Evolutionary conservation across 2,113 vertebrate species (phyloP), one percentile per base, ranked within the genome.

Genomic region (Megalops atlanticus): DNA sequence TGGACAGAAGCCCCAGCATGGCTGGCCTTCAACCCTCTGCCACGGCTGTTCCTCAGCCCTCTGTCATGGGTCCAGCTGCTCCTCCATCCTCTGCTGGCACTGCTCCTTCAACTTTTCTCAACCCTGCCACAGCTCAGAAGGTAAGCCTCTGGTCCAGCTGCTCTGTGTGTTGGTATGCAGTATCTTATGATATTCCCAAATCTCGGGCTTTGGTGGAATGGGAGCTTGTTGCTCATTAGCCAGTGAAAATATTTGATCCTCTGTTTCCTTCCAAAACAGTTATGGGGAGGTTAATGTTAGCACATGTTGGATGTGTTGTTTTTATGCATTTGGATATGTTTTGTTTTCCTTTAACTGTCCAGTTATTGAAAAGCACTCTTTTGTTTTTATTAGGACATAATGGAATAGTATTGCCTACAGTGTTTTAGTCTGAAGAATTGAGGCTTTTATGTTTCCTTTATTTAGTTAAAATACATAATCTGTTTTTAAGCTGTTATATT

Each of bases 41-140:
- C 12, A 40, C 49, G 27, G 73, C 39, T 77, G 74, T 36, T 49
- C 12, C 72, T 35, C 71, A 84, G 49, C 40, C 40, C 4, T 38
- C 18, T 81, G 38, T 47, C 78, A 68, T 72, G 41, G 77, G 4
- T 39, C 36, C 79, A 74, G 72, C 43, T 69, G 49, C 40, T 33
- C 16, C 58, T 77, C 33, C 7, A 2, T 54, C n/a, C 33, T 41
- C 69, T 49, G 41, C 47, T 54, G 75, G 81, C 52, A 64, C 49
- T 39, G 76, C 36, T 40, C 58, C 78, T 1, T 54, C 69, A 40
- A 49, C 79, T 15, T 70, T 49, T 45, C 16, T 58, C 27, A 79
- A 52, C 45, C 76, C 79, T 84, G 18, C 76, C 47, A 16, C 40
- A 78, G 49, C 77, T 31, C 81, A 81, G 58, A 87, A 86, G 85